Base-by-base conservation (phyloP, 2,797 vertebrate genomes). In the Molossus molossus region DNA sequence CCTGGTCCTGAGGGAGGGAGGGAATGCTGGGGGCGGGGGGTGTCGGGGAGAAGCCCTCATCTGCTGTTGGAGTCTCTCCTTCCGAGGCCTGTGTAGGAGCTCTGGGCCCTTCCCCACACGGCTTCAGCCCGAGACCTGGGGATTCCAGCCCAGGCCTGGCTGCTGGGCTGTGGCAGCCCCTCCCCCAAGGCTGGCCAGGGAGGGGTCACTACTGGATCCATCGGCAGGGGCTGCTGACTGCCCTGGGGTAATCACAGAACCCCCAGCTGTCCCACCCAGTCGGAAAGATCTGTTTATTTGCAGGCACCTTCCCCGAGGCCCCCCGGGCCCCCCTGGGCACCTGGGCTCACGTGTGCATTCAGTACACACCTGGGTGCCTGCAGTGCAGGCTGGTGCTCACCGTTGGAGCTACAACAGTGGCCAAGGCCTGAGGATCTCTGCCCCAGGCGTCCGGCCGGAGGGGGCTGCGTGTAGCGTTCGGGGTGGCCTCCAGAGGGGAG, bases 361-460 rank as follows among this genome's bases (percentile, higher is more conserved):
- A 57, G 23, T 9, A 2, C 18, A 33, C 14, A 15, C 72, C 37
- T 29, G 57, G 33, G 20, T 33, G 57, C 14, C 57, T 17, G 33
- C 23, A 10, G 1, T 2, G 2, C 15, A 33, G 27, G 48, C 45
- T 55, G 6, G 33, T 14, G 12, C 27, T 58, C 1, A 4, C 7
- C 33, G 64, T 69, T 69, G 17, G 8, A 57, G 62, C 10, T 23
- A n/a, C 6, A 7, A 33, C 33, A 29, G 65, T 1, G 21, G 11
- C 58, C 7, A 4, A 3, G 37, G 15, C 11, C 53, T 11, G 18
- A 77, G 45, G 9, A 3, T 13, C n/a, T 5, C n/a, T 5, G 50
- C 60, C 21, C 23, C 21, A 40, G 15, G 33, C 60, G 6, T 13
- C 25, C 9, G 6, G 50, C 75, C 0, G 3, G n/a, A 57, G 20